These are phyloP conservation scores for Allacma fusca DNA, from an alignment of 2,888 invertebrate genomes.

Conservation along the genomic window DNA sequence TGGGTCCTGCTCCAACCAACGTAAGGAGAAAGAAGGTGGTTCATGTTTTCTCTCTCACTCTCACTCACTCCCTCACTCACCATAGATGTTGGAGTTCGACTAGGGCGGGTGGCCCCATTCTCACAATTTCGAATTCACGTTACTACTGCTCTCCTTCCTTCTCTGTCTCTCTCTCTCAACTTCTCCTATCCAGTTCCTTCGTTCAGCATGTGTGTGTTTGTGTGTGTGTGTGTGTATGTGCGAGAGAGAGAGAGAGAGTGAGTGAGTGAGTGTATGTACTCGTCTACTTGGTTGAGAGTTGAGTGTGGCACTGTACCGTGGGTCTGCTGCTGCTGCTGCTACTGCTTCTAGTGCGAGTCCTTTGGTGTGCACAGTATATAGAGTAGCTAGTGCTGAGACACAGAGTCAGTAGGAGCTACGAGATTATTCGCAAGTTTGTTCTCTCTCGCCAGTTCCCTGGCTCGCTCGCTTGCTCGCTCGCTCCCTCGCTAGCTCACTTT, in stretches of 20 bases:
- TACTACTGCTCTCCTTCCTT: conserved; percentile 19
- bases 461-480: not conserved
- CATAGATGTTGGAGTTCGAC: not conserved
- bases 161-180: conserved; percentile 10
- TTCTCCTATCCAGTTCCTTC: not conserved
- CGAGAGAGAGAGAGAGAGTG: not conserved
- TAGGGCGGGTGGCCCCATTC: conserved; percentile 36
- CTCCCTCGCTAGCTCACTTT: not conserved
- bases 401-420: not conserved
- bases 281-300: too few species aligned
- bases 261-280: not conserved
- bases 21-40: conserved; percentile 33
- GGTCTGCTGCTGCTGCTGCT: too few species aligned
- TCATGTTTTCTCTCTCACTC: conserved; percentile 13
- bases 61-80: conserved; percentile 3
- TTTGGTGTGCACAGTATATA: not conserved
- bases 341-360: not conserved
- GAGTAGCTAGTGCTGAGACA: not conserved
- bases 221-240: not conserved
- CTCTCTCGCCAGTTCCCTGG: not conserved
- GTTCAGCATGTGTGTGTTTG: not conserved
- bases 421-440: conserved; percentile 14
- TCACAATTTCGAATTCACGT: conserved; percentile 37
- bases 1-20: not conserved
- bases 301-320: too few species aligned